Evolutionary conservation across 2,888 invertebrate species (phyloP).

Genomic region (Ecliptopera silaceata): DNA sequence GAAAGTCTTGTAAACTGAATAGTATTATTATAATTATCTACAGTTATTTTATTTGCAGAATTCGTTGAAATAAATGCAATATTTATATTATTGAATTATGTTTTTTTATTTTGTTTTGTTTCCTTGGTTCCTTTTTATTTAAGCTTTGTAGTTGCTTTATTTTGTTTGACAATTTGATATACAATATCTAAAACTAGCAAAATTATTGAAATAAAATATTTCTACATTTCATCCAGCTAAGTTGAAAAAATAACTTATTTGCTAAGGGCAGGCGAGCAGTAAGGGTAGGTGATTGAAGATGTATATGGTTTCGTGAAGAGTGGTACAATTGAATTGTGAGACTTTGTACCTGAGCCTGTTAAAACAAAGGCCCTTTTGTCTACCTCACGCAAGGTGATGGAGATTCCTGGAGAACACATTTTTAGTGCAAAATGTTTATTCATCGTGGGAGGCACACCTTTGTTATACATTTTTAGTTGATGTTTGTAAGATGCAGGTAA

Average conservation of each 20-base stretch:
- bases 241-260: conserved; percentile 51
- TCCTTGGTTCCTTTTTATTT: conserved; percentile 71
- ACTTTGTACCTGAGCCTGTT: conserved; percentile 55
- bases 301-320: conserved; percentile 38
- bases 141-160: conserved; percentile 47
- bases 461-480: conserved; percentile 24
- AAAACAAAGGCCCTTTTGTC: conserved; percentile 66
- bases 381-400: conserved; percentile 43
- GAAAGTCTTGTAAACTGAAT: conserved; percentile 79
- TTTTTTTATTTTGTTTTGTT: conserved; percentile 70
- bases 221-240: conserved; percentile 52
- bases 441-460: conserved; percentile 62
- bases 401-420: conserved; percentile 29
- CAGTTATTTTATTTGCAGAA: conserved; percentile 82
- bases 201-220: conserved; percentile 43
- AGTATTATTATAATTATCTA: conserved; percentile 82
- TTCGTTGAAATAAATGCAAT: conserved; percentile 84
- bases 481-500: conserved; percentile 41
- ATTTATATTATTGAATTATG: conserved; percentile 83
- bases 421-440: conserved; percentile 42
- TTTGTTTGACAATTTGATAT: conserved; percentile 44
- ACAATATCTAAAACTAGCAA: conserved; percentile 47
- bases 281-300: conserved; percentile 49
- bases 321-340: conserved; percentile 49
- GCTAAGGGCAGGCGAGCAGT: conserved; percentile 60